phyloP scores from a whole-genome alignment of 2,113 vertebrate genomes.

The Synodontis membranacea region DNA sequence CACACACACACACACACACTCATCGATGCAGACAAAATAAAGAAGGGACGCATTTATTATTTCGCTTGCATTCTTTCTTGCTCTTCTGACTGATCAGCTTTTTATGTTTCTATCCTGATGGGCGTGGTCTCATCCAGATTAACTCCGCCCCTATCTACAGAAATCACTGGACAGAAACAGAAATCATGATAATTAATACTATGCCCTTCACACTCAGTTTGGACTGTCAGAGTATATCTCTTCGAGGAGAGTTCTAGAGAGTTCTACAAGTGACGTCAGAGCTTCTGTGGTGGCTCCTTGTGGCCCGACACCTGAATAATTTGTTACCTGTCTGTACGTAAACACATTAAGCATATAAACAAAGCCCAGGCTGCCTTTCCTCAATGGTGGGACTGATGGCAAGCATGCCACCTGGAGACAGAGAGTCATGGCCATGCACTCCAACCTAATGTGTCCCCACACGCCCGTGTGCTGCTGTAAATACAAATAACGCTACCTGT shows the following conservation, averaged over 20 bases:
- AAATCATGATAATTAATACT: not conserved
- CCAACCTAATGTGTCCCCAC: slow-evolving; percentile 26
- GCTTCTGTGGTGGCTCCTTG: not conserved
- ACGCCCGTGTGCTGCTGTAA: slow-evolving; percentile 23
- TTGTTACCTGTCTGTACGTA: not conserved
- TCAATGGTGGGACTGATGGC: slow-evolving; percentile 10
- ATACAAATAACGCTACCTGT: slow-evolving; percentile 28
- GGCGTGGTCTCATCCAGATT: not conserved
- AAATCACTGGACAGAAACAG: not conserved
- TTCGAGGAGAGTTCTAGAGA: not conserved
- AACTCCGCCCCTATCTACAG: not conserved
- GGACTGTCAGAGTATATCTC: not conserved
- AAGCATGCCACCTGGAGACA: slow-evolving; percentile 4
- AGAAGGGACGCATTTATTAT: not conserved
- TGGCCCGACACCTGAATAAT: not conserved
- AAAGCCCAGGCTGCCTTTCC: slow-evolving; percentile 16
- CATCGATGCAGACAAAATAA: not conserved
- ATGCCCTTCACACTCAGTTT: not conserved
- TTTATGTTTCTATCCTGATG: not conserved
- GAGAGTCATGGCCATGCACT: not conserved
- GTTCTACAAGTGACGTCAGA: too few species aligned
- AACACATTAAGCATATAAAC: slow-evolving; percentile 13
- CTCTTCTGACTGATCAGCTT: not conserved
- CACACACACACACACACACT: too few species aligned
- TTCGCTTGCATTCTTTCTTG: not conserved